Evolutionary conservation across 2,888 invertebrate genomes (phyloP).

Genomic region (Polietes domitor): DNA sequence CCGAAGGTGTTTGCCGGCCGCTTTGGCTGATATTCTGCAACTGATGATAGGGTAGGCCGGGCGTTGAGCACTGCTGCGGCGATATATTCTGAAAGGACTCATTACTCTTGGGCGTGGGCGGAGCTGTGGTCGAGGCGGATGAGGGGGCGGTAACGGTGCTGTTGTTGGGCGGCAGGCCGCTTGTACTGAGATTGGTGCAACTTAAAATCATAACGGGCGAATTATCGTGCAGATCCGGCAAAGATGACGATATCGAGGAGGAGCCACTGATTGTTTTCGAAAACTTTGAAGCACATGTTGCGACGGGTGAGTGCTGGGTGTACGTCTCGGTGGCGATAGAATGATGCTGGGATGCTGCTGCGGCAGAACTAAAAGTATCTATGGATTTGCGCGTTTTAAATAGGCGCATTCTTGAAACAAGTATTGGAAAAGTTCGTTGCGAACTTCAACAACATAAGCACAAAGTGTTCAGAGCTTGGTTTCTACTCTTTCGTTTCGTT

Average conservation of each 20-base stretch:
- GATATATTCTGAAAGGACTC: slow-evolving; percentile 55
- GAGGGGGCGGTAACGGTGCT: slow-evolving; percentile 40
- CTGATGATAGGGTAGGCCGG: slow-evolving; percentile 61
- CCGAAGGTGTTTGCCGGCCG: slow-evolving; percentile 76
- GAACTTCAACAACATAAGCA: slow-evolving; percentile 48
- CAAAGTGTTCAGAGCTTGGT: background rate
- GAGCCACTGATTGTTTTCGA: slow-evolving; percentile 74
- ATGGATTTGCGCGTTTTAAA: slow-evolving; percentile 80
- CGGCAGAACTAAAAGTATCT: slow-evolving; percentile 76
- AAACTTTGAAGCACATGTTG: slow-evolving; percentile 74
- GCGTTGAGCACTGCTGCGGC: slow-evolving; percentile 69
- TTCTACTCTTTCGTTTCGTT: background rate
- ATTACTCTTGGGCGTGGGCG: slow-evolving; percentile 56
- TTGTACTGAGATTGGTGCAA: slow-evolving; percentile 78
- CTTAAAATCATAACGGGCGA: slow-evolving; percentile 80
- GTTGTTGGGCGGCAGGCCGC: slow-evolving; percentile 67
- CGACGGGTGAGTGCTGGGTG: slow-evolving; percentile 60
- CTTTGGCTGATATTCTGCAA: slow-evolving; percentile 70
- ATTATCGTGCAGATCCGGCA: slow-evolving; percentile 79
- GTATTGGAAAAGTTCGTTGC: slow-evolving; percentile 41
- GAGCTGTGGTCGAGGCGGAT: slow-evolving; percentile 59
- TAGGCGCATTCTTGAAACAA: slow-evolving; percentile 76
- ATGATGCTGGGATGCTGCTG: slow-evolving; percentile 69
- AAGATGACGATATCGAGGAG: slow-evolving; percentile 77
- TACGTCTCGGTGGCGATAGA: slow-evolving; percentile 41